Evolutionary conservation across 2,113 vertebrate genomes (phyloP).

Genomic region (Tychaedon coryphoeus): DNA sequence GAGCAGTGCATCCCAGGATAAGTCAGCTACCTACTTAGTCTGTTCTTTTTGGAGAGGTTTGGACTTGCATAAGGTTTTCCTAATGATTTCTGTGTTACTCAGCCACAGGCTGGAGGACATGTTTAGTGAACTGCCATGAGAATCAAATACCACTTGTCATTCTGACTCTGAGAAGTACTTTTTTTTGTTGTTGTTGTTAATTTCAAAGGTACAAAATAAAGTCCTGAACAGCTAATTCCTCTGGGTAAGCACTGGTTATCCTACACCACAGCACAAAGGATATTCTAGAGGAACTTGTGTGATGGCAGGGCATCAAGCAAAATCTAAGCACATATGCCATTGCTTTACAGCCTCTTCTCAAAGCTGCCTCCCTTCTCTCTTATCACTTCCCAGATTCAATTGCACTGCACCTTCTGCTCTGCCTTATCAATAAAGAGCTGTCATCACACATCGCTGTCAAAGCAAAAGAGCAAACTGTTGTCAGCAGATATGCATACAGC

Average conservation of each 20-base stretch:
- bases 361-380: conserved; percentile 27
- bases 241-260: background rate
- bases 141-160: background rate
- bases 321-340: conserved; percentile 2
- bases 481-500: conserved; percentile 31
- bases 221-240: background rate
- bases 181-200: background rate
- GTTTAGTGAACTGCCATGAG: background rate
- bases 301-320: conserved; percentile 26
- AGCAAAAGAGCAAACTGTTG: conserved; percentile 57
- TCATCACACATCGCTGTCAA: conserved; percentile 47
- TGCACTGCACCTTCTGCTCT: conserved; percentile 54
- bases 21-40: background rate
- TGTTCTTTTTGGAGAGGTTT: background rate
- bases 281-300: background rate
- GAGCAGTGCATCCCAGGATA: background rate
- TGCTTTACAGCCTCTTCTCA: conserved; percentile 3
- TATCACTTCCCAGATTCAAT: conserved; percentile 25
- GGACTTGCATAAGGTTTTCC: background rate
- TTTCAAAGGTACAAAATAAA: background rate
- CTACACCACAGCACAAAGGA: background rate
- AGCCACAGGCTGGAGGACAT: background rate
- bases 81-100: background rate
- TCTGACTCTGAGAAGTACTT: background rate
- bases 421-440: conserved; percentile 56